A percentile compares a stretch with the other conserved stretches of the same genome.
Evolutionary conservation across 2,113 vertebrate genomes (phyloP).

Genomic region (Vidua macroura): DNA sequence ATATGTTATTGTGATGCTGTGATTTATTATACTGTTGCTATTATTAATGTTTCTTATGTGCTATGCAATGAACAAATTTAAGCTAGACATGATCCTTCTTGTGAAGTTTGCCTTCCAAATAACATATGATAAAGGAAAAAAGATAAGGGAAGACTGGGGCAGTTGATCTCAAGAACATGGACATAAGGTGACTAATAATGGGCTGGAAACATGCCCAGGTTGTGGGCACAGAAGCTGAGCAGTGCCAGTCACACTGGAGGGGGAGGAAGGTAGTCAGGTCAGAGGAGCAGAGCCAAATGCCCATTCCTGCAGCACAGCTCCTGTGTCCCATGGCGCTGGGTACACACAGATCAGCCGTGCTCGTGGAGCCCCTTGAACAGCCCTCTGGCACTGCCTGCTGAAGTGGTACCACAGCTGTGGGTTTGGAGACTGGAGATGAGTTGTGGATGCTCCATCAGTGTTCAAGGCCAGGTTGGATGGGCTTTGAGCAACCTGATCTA

Average conservation of each 20-base stretch:
- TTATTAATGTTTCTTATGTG: neutral
- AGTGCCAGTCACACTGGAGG: neutral
- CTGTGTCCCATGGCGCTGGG: neutral
- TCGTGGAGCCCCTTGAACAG: neutral
- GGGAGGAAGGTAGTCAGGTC: neutral
- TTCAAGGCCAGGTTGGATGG: neutral
- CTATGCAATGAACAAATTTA: neutral
- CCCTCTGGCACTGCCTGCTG: neutral
- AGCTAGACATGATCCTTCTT: neutral
- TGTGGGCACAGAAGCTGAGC: constrained; percentile 1
- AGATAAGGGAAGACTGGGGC: neutral
- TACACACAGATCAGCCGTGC: neutral
- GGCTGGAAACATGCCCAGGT: constrained; percentile 28
- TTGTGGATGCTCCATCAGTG: neutral
- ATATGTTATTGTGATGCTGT: neutral
- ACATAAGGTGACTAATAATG: constrained; percentile 46
- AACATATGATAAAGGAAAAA: neutral
- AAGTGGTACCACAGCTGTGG: neutral
- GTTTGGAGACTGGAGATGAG: neutral
- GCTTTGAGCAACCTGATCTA: neutral
- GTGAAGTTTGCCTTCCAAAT: constrained; percentile 1
- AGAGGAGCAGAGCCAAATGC: constrained; percentile 11
- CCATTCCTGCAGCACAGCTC: neutral
- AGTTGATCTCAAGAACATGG: neutral
- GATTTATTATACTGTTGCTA: neutral